A percentile compares a stretch with the other conserved stretches of the same genome.
These are phyloP conservation scores for Regulus satrapa DNA, from an alignment of 2,113 vertebrate species.

Conservation along the genomic window DNA sequence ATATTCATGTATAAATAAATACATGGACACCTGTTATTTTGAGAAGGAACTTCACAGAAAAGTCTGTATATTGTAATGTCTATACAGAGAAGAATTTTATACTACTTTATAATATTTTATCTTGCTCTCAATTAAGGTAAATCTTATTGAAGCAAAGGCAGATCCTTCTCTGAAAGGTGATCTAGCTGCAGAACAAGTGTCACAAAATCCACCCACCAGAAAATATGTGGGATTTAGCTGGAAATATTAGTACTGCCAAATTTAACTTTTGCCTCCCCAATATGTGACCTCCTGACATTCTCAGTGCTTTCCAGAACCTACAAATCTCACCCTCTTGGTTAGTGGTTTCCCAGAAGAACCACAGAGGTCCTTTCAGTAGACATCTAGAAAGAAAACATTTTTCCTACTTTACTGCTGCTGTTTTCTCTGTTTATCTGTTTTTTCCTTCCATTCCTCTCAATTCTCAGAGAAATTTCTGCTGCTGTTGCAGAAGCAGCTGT, in stretches of 20 bases:
- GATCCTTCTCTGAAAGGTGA: background rate
- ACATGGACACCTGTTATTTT: background rate
- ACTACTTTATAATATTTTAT: background rate
- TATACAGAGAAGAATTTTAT: background rate
- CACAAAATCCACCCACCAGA: background rate
- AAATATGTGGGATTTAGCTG: background rate
- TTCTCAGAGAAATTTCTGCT: background rate
- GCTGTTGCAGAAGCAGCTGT: background rate
- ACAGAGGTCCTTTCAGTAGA: background rate
- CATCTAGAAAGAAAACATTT: background rate
- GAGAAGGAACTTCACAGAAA: background rate
- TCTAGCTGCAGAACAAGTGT: background rate
- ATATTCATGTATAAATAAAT: background rate
- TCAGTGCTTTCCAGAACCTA: background rate
- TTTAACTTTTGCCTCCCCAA: background rate
- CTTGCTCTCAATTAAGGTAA: background rate
- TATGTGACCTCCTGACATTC: background rate
- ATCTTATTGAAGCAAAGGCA: background rate
- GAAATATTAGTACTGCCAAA: background rate
- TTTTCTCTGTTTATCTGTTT: background rate
- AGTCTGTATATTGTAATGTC: background rate
- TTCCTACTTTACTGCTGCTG: background rate
- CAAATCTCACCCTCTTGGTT: background rate
- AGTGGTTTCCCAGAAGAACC: background rate
- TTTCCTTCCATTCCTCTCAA: background rate